Conservation (phyloP, 2,113 vertebrate genomes). For the Paracanthobrama guichenoti region DNA sequence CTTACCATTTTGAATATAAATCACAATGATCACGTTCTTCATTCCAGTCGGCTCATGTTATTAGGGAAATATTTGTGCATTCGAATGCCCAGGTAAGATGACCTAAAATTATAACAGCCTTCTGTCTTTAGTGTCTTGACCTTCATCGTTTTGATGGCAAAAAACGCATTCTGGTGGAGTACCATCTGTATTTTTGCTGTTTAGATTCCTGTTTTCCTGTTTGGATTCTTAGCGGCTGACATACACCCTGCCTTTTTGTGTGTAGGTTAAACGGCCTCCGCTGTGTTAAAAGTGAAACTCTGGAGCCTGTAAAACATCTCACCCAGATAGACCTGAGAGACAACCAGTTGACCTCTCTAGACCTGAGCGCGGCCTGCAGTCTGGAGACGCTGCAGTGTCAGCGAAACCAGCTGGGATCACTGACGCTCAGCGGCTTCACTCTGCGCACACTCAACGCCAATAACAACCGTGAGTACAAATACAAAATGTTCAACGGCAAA, state of each 20-base stretch:
- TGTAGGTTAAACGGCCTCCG: constrained; percentile 86
- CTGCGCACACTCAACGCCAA: constrained; percentile 84
- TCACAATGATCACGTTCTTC: too few relatives aligned
- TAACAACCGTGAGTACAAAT: constrained; percentile 83
- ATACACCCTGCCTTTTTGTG: neutral
- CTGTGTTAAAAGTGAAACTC: constrained; percentile 72
- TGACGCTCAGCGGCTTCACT: constrained; percentile 86
- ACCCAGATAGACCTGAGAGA: constrained; percentile 89
- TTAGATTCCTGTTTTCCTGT: neutral
- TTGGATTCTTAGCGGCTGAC: neutral
- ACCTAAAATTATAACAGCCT: too few relatives aligned
- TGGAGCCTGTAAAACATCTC: constrained; percentile 83
- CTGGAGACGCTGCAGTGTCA: constrained; percentile 92
- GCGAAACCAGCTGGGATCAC: constrained; percentile 84
- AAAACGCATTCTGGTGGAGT: too few relatives aligned
- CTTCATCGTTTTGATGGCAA: too few relatives aligned
- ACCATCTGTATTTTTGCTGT: too few relatives aligned
- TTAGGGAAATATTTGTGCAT: too few relatives aligned
- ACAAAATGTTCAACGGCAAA: too few relatives aligned
- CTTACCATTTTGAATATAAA: too few relatives aligned
- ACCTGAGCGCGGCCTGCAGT: constrained; percentile 84
- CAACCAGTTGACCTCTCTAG: constrained; percentile 83
- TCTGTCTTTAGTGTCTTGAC: too few relatives aligned
- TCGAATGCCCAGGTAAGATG: too few relatives aligned
- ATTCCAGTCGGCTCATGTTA: too few relatives aligned